A percentile compares a stretch with the other conserved stretches of the same genome.
Evolutionary conservation across 2,113 vertebrate genomes (phyloP).

Genomic region (Eptesicus fuscus): DNA sequence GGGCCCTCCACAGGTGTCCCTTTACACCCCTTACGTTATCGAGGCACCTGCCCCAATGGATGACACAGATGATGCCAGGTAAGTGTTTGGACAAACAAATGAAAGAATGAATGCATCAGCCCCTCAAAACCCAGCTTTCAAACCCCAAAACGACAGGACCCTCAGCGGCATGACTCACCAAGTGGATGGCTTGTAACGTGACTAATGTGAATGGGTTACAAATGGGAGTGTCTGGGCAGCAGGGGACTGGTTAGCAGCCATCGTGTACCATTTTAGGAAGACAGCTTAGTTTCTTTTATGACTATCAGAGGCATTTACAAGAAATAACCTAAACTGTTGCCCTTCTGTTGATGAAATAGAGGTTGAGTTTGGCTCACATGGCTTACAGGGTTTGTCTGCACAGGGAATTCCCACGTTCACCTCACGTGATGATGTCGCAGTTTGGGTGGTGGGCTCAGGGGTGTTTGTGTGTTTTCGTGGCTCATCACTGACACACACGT

Average conservation of each 20-base stretch:
- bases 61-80: neutral
- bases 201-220: no score
- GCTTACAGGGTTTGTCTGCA: no score
- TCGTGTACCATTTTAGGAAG: neutral
- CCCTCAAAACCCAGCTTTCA: neutral
- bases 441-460: neutral
- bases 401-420: neutral
- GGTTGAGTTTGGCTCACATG: neutral
- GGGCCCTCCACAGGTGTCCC: neutral
- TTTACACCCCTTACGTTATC: neutral
- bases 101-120: neutral
- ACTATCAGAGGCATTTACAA: neutral
- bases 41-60: neutral
- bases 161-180: no score
- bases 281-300: neutral
- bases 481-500: neutral
- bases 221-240: neutral
- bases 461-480: neutral
- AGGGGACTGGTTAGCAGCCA: no score
- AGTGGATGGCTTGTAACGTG: neutral
- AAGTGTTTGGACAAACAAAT: neutral
- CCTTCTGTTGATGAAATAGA: neutral
- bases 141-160: neutral
- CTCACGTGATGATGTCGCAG: neutral
- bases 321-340: neutral